Evolutionary conservation across 2,797 vertebrate genomes (phyloP).

Genomic region (Enteromius mattozi): DNA sequence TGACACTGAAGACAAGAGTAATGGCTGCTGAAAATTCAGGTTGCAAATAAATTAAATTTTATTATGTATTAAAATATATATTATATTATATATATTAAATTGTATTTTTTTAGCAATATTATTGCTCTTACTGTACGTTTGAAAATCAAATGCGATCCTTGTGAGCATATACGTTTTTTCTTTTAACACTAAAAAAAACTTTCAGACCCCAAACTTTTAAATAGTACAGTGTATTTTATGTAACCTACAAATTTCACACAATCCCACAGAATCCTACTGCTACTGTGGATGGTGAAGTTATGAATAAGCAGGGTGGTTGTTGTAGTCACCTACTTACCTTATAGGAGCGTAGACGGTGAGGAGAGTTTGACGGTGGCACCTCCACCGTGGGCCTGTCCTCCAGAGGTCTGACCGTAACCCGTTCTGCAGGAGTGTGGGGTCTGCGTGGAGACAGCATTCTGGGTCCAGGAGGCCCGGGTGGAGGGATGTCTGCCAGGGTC

Average conservation of each 20-base stretch:
- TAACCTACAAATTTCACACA: background rate
- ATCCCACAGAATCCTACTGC: background rate
- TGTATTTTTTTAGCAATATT: background rate
- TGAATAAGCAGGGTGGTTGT: background rate
- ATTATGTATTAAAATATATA: no score
- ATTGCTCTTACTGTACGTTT: no score
- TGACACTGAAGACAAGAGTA: background rate
- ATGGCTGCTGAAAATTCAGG: background rate
- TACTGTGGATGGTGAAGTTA: background rate
- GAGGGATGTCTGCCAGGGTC: constrained; percentile 86
- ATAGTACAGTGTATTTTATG: background rate
- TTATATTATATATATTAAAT: background rate
- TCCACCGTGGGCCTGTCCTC: constrained; percentile 79
- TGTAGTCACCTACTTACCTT: constrained; percentile 80
- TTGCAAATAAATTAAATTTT: background rate
- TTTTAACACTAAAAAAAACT: background rate
- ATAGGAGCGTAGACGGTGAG: constrained; percentile 81
- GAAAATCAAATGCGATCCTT: background rate
- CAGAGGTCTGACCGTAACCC: constrained; percentile 85
- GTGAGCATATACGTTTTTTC: background rate
- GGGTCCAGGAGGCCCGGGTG: constrained; percentile 70
- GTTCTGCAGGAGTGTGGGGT: constrained; percentile 89
- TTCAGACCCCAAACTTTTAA: background rate
- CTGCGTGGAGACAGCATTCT: constrained; percentile 77
- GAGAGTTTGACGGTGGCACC: constrained; percentile 80